phyloP scores from a whole-genome alignment of 2,888 invertebrate genomes.

The Leptothorax acervorum region DNA sequence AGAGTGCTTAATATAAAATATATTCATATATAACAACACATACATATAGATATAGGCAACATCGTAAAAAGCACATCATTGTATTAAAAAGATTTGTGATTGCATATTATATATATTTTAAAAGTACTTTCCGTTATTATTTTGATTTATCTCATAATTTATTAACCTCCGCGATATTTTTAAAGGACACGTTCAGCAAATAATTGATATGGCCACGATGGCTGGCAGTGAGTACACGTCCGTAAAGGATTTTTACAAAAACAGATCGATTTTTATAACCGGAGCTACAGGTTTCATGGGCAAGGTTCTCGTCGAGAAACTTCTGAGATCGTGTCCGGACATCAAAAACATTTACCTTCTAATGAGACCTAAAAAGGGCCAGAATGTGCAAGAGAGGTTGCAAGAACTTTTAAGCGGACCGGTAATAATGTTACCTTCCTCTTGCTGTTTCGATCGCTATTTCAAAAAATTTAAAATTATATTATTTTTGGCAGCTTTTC shows the following conservation, averaged over 20 bases:
- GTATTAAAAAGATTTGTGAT: too few species aligned
- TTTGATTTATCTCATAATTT: too few species aligned
- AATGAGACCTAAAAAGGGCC: conserved; percentile 89
- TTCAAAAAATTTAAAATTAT: background rate
- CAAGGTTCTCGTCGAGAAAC: conserved; percentile 92
- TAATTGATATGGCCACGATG: conserved; percentile 80
- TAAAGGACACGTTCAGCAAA: background rate
- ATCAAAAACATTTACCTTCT: conserved; percentile 90
- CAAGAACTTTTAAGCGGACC: conserved; percentile 89
- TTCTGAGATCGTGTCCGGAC: conserved; percentile 90
- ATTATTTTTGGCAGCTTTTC: conserved; percentile 87
- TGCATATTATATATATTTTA: too few species aligned
- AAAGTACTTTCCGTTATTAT: too few species aligned
- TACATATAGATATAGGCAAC: too few species aligned
- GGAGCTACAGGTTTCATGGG: conserved; percentile 93
- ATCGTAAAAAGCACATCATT: too few species aligned
- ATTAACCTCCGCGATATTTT: background rate
- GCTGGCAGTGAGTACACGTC: conserved; percentile 81
- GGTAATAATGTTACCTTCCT: conserved; percentile 84
- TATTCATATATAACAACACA: too few species aligned
- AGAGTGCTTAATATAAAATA: too few species aligned
- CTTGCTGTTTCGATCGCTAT: background rate
- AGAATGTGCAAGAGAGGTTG: conserved; percentile 87
- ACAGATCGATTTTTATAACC: conserved; percentile 90
- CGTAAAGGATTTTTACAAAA: conserved; percentile 88